A percentile compares a stretch with the other conserved stretches of the same genome.
Evolutionary conservation across 2,888 invertebrate species (phyloP).

Genomic region (Lymantria monacha): DNA sequence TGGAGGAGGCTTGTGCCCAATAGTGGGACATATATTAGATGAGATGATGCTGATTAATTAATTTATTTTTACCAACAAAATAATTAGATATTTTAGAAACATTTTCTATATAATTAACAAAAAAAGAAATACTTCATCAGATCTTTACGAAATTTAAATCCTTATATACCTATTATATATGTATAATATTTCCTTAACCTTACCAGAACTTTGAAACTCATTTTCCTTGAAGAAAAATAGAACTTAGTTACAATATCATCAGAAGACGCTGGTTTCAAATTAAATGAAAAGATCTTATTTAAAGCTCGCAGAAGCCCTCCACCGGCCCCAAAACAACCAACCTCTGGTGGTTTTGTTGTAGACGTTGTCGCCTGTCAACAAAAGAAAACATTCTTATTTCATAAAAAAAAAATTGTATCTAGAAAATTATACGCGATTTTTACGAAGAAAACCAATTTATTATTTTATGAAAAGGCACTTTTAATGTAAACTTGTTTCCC

Average conservation of each 20-base stretch:
- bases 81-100: too few species aligned
- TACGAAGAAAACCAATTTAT: not conserved
- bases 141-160: too few species aligned
- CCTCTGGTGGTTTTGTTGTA: not conserved
- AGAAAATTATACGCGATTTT: not conserved
- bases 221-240: slow-evolving; percentile 68
- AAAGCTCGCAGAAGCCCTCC: slow-evolving; percentile 1
- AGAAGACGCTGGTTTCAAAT: slow-evolving; percentile 64
- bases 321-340: slow-evolving; percentile 65
- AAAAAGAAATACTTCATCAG: too few species aligned
- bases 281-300: slow-evolving; percentile 41
- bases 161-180: too few species aligned
- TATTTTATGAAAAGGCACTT: too few species aligned
- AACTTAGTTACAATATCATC: slow-evolving; percentile 74
- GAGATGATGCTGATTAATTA: too few species aligned
- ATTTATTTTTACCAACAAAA: too few species aligned
- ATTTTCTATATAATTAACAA: too few species aligned
- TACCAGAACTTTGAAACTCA: slow-evolving; percentile 66
- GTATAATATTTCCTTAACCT: too few species aligned
- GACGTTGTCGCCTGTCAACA: slow-evolving; percentile 1
- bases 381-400: not conserved
- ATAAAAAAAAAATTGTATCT: not conserved
- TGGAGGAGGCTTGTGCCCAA: too few species aligned
- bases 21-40: too few species aligned
- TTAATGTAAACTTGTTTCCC: too few species aligned